These are phyloP conservation scores for Germaria angustata DNA, from an alignment of 2,888 invertebrate genomes.

Conservation along the genomic window DNA sequence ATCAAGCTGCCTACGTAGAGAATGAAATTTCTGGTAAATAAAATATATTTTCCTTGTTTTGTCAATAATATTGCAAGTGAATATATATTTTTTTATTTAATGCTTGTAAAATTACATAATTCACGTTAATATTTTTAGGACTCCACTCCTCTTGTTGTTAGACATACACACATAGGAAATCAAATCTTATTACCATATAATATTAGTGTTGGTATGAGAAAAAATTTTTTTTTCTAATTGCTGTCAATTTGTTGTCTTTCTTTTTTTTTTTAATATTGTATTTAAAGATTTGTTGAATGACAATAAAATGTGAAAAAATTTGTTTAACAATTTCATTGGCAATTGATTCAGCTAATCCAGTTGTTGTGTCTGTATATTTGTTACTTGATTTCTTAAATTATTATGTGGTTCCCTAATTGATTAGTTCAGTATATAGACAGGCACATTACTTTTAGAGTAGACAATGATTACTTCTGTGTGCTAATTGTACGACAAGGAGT, in stretches of 20 bases:
- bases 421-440: too few species aligned
- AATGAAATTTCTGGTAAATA: too few species aligned
- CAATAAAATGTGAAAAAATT: constrained; percentile 55
- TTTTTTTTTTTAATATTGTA: constrained; percentile 56
- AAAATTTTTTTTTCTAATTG: neutral
- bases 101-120: too few species aligned
- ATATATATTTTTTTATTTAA: too few species aligned
- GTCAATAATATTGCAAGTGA: too few species aligned
- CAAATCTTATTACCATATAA: neutral
- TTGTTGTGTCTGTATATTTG: constrained; percentile 7
- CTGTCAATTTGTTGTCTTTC: constrained; percentile 37
- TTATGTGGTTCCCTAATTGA: neutral
- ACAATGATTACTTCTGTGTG: too few species aligned
- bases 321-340: constrained; percentile 56
- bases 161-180: neutral
- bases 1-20: too few species aligned
- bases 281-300: constrained; percentile 41
- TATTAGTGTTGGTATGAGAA: neutral
- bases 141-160: neutral
- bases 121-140: neutral
- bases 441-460: too few species aligned
- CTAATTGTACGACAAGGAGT: too few species aligned
- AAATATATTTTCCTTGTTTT: too few species aligned
- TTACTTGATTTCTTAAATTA: too few species aligned
- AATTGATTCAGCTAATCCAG: constrained; percentile 50